A percentile compares a stretch with the other conserved stretches of the same genome.
Evolutionary conservation across 2,113 vertebrate genomes (phyloP).

Genomic region (Lampris megalopsis): DNA sequence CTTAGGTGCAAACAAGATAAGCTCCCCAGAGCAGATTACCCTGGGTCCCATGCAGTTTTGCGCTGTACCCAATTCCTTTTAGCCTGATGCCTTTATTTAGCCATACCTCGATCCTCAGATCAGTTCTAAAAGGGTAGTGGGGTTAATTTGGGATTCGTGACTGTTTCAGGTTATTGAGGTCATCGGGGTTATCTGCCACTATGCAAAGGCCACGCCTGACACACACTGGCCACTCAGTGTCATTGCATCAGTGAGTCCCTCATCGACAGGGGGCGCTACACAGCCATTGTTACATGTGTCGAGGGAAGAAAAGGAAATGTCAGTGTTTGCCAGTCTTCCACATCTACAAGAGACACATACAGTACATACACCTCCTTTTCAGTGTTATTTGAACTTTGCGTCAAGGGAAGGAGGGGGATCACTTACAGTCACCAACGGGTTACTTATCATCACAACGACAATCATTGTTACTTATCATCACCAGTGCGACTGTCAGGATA

Average conservation of each 20-base stretch:
- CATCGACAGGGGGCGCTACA: neutral
- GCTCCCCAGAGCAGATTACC: neutral
- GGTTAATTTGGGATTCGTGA: constrained; percentile 47
- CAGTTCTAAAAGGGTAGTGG: constrained; percentile 49
- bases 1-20: constrained; percentile 1
- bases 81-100: constrained; percentile 52
- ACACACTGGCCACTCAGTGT: constrained; percentile 19
- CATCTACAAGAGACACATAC: neutral
- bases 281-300: neutral
- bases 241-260: constrained; percentile 22
- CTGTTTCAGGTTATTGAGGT: constrained; percentile 44
- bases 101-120: constrained; percentile 30
- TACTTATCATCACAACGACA: constrained; percentile 9
- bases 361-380: neutral
- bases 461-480: constrained; percentile 3
- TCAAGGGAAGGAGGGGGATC: neutral
- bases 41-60: neutral
- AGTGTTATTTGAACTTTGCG: neutral
- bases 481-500: neutral
- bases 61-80: neutral
- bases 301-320: neutral
- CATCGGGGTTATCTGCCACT: constrained; percentile 40
- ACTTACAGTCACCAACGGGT: neutral
- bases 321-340: neutral
- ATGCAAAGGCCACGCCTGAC: constrained; percentile 17